Percentiles rank a stretch among this genome's conserved stretches.
Conservation (phyloP, 2,113 vertebrate species). For the Ia io region DNA sequence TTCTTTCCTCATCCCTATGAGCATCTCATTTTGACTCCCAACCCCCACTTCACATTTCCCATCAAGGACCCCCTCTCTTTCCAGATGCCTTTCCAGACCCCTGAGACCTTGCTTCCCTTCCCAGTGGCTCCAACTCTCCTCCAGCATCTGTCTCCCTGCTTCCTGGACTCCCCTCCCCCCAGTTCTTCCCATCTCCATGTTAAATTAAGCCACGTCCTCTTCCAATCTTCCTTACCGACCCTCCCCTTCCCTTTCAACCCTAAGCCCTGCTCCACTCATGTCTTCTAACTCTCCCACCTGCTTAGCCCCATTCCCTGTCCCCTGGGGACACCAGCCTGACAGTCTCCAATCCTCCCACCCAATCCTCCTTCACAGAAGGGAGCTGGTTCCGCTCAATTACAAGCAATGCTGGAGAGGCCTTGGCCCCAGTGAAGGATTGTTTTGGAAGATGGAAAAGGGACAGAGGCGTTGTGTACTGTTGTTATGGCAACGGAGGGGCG, state of each 20-base stretch:
- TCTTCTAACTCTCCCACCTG: not conserved
- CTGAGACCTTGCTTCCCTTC: not conserved
- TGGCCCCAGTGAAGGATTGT: not conserved
- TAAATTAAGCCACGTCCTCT: not conserved
- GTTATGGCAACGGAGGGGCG: slow-evolving; percentile 37
- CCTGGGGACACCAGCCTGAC: not conserved
- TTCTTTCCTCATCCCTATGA: not conserved
- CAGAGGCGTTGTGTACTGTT: slow-evolving; percentile 25
- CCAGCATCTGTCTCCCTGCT: not conserved
- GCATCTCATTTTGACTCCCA: not conserved
- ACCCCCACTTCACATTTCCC: not conserved
- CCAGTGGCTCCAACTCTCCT: not conserved
- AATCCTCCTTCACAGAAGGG: not conserved
- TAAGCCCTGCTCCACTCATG: not conserved
- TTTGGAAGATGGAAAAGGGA: not conserved
- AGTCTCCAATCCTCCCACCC: not conserved
- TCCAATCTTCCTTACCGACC: not conserved
- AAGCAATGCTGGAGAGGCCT: not conserved
- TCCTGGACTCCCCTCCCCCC: not conserved
- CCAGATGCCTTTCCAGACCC: not conserved
- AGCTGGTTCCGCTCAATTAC: not conserved
- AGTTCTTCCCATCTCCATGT: not conserved
- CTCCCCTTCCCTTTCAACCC: not conserved
- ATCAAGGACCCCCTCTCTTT: not conserved
- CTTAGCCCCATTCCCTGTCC: not conserved